These are phyloP conservation scores for Standfussiana lucernea DNA, from an alignment of 2,888 invertebrate species.

Conservation along the genomic window DNA sequence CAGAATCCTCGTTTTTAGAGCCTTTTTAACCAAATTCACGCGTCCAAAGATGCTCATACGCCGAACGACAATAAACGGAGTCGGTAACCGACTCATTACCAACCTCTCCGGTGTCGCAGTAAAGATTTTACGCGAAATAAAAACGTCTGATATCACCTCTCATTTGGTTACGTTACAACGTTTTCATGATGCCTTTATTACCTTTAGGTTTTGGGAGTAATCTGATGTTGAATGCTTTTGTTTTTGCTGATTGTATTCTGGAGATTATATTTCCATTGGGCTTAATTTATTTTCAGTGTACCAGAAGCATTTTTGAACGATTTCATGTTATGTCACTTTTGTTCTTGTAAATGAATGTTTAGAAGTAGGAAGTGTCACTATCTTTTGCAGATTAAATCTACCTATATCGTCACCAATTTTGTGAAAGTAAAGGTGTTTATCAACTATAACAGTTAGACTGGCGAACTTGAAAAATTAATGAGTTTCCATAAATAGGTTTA, in stretches of 20 bases:
- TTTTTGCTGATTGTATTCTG: conserved; percentile 12
- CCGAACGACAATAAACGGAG: conserved; percentile 47
- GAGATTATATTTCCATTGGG: conserved; percentile 13
- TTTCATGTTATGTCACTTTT: background rate
- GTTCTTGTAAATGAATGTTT: background rate
- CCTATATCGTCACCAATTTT: background rate
- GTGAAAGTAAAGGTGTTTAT: background rate
- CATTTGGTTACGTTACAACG: conserved; percentile 51
- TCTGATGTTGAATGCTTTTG: conserved; percentile 30
- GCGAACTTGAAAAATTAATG: background rate
- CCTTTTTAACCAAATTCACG: conserved; percentile 31
- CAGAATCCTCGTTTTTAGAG: background rate
- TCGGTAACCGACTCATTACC: conserved; percentile 53
- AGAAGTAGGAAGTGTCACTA: background rate
- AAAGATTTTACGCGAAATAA: conserved; percentile 63
- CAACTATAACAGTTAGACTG: background rate
- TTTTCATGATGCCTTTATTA: conserved; percentile 41
- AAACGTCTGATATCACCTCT: conserved; percentile 56
- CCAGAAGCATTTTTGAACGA: background rate
- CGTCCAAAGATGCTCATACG: conserved; percentile 33
- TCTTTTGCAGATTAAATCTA: background rate
- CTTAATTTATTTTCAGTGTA: background rate
- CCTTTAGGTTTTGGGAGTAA: conserved; percentile 22
- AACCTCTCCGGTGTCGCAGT: conserved; percentile 35
- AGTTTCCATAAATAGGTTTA: background rate